Conservation (phyloP, 2,113 vertebrate genomes). For the Calypte anna region DNA sequence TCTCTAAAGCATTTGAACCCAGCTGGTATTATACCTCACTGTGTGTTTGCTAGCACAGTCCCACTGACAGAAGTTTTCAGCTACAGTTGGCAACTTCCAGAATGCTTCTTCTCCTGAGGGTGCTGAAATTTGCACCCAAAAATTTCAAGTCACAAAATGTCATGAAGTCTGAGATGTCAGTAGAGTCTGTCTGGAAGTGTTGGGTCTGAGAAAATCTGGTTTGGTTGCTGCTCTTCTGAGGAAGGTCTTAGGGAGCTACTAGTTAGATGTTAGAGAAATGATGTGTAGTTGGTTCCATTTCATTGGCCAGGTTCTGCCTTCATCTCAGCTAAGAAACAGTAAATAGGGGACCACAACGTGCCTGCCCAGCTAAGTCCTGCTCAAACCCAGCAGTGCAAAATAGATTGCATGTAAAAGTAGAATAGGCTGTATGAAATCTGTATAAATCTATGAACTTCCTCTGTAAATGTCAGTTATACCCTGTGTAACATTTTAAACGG, state of each 20-base stretch:
- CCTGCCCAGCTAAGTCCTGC: not conserved
- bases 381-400: not conserved
- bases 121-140: not conserved
- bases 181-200: not conserved
- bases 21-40: slow-evolving; percentile 32
- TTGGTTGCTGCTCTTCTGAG: not conserved
- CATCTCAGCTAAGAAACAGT: not conserved
- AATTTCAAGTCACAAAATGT: not conserved
- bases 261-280: not conserved
- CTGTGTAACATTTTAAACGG: not conserved
- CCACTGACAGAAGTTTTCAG: not conserved
- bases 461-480: not conserved
- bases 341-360: accelerated
- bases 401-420: not conserved
- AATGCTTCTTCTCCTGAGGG: not conserved
- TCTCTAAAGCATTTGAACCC: not conserved
- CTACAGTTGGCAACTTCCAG: slow-evolving; percentile 6
- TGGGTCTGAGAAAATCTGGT: not conserved
- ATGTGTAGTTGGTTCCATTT: not conserved
- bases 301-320: not conserved
- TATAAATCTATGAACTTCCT: not conserved
- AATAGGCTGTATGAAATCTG: not conserved
- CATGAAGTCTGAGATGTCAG: not conserved
- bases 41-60: slow-evolving; percentile 15
- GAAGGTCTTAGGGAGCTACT: not conserved